A percentile compares a stretch with the other conserved stretches of the same genome.
These are phyloP conservation scores for Dipodomys merriami DNA, from an alignment of 2,113 vertebrate genomes.

Conservation along the genomic window DNA sequence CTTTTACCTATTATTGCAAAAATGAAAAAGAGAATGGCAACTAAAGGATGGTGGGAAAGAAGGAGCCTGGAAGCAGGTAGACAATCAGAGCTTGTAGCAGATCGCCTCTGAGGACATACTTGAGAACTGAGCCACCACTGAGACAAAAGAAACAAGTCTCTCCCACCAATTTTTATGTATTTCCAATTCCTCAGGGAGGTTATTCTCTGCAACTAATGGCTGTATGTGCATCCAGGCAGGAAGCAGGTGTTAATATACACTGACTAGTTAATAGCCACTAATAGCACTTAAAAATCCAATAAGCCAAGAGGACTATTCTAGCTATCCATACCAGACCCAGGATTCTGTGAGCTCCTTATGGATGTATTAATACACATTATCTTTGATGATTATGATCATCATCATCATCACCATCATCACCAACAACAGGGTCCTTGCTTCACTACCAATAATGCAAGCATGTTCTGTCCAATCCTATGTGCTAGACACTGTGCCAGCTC, in stretches of 20 bases:
- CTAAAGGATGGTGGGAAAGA: neutral
- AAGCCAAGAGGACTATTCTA: neutral
- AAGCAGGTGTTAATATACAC: conserved; percentile 60
- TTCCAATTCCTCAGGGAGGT: conserved; percentile 23
- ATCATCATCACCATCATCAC: neutral
- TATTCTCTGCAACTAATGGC: conserved; percentile 14
- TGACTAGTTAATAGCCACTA: conserved; percentile 70
- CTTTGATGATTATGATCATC: neutral
- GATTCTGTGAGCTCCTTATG: neutral
- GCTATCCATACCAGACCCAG: neutral
- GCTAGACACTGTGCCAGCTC: neutral
- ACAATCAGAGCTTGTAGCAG: conserved; percentile 19
- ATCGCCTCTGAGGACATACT: neutral
- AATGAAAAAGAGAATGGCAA: neutral
- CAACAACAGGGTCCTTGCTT: neutral
- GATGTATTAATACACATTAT: neutral
- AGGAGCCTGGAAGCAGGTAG: neutral
- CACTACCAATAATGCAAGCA: neutral
- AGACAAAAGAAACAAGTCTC: conserved; percentile 15
- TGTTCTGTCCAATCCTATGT: neutral
- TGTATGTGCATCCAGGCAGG: neutral
- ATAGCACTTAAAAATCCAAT: conserved; percentile 67
- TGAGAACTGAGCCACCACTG: neutral
- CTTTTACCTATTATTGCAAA: neutral
- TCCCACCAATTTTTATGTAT: neutral